A percentile compares a stretch with the other conserved stretches of the same genome.
These are phyloP conservation scores for Keiferia lycopersicella DNA, from an alignment of 2,888 invertebrate genomes.

Conservation along the genomic window DNA sequence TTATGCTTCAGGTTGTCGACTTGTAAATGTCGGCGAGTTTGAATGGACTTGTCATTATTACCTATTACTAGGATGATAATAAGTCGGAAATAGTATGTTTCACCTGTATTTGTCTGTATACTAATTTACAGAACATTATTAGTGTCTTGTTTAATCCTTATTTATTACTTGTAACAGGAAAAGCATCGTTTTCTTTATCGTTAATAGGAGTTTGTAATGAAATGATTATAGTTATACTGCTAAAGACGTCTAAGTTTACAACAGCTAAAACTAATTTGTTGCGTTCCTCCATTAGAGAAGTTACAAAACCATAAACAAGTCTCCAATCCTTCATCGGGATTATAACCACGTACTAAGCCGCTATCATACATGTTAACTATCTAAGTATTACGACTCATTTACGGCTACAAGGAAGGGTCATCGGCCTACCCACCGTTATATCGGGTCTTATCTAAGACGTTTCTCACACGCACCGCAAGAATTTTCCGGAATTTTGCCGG, in stretches of 20 bases:
- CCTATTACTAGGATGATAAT: not conserved
- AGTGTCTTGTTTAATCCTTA: too few relatives aligned
- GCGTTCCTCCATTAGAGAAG: not conserved
- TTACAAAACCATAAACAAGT: conserved; percentile 10
- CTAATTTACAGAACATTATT: too few relatives aligned
- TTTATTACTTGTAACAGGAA: too few relatives aligned
- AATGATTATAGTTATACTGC: too few relatives aligned
- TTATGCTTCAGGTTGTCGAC: too few relatives aligned
- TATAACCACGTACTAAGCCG: conserved; percentile 28
- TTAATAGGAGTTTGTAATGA: too few relatives aligned
- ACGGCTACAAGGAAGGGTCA: conserved; percentile 52
- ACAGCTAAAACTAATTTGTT: not conserved
- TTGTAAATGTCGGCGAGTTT: not conserved
- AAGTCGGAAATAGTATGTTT: too few relatives aligned
- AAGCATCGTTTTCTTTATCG: too few relatives aligned
- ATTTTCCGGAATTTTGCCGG: too few relatives aligned
- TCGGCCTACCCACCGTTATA: conserved; percentile 59
- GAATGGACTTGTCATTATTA: not conserved
- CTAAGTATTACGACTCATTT: conserved; percentile 64
- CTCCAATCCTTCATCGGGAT: conserved; percentile 5
- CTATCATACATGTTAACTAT: conserved; percentile 42
- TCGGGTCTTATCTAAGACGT: conserved; percentile 41
- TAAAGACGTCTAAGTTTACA: too few relatives aligned
- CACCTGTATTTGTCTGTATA: too few relatives aligned
- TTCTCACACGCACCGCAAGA: too few relatives aligned